These are phyloP conservation scores for Sterna hirundo DNA, from an alignment of 2,113 vertebrate species.

Conservation along the genomic window DNA sequence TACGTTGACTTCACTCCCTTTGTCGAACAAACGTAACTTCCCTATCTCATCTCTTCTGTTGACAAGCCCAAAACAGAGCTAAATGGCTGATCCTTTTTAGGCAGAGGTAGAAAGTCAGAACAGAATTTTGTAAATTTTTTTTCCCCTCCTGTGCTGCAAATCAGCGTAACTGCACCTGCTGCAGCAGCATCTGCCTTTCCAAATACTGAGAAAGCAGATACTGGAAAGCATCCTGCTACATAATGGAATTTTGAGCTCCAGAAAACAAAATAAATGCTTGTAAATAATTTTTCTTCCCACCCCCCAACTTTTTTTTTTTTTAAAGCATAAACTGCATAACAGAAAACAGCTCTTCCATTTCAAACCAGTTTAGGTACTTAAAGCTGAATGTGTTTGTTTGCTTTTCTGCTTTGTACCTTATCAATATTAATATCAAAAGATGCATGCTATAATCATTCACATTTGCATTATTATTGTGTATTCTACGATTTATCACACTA, in stretches of 20 bases:
- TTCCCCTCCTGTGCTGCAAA: background rate
- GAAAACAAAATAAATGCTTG: background rate
- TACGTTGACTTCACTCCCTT: background rate
- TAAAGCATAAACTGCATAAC: background rate
- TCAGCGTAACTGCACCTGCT: constrained; percentile 8
- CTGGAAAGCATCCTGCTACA: background rate
- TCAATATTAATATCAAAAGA: background rate
- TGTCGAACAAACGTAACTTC: background rate
- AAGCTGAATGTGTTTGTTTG: background rate
- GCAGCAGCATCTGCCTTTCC: constrained; percentile 22
- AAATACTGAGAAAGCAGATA: constrained; percentile 18
- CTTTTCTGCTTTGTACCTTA: background rate
- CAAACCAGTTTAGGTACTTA: background rate
- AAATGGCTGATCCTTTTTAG: background rate
- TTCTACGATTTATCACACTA: background rate
- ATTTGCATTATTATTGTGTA: background rate
- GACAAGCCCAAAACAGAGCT: background rate
- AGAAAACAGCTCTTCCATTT: background rate
- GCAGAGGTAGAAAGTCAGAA: background rate
- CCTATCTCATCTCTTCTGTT: background rate
- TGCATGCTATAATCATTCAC: background rate
- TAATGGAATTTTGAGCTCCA: background rate
- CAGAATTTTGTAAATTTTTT: background rate
- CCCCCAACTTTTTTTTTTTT: fast-evolving
- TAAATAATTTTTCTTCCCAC: background rate